A percentile compares a stretch with the other conserved stretches of the same genome.
Evolutionary conservation across 1,140 invertebrate genomes (phyloP).

Genomic region (Cyphomyrmex costatus): DNA sequence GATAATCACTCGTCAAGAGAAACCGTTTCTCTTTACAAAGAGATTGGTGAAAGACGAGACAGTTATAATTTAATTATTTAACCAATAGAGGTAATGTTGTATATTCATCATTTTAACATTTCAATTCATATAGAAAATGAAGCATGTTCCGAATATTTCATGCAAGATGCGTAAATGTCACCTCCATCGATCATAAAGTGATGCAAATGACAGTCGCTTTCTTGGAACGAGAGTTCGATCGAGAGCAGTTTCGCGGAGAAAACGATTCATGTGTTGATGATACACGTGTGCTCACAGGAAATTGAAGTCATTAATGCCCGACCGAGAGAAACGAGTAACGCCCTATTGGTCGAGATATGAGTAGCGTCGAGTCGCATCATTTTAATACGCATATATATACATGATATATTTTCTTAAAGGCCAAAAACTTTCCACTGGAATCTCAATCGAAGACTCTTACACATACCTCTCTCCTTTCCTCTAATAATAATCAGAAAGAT

Average conservation of each 20-base stretch:
- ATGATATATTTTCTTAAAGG: constrained; percentile 59
- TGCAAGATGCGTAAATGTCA: constrained; percentile 6
- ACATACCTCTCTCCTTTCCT: not conserved
- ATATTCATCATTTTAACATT: not conserved
- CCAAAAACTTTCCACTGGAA: constrained; percentile 56
- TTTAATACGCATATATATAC: constrained; percentile 19
- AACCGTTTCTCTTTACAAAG: too few relatives aligned
- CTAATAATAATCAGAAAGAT: not conserved
- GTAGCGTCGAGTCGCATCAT: constrained; percentile 35
- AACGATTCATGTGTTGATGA: constrained; percentile 58
- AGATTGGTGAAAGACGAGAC: not conserved
- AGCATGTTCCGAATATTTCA: not conserved
- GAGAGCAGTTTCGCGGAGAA: constrained; percentile 36
- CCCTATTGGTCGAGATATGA: constrained; percentile 63
- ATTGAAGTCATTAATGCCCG: constrained; percentile 75
- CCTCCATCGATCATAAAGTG: constrained; percentile 5
- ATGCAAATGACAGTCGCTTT: constrained; percentile 47
- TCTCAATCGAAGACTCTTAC: constrained; percentile 29
- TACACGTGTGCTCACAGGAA: constrained; percentile 64
- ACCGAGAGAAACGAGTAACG: constrained; percentile 68
- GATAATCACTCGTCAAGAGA: not conserved
- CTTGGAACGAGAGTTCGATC: constrained; percentile 36
- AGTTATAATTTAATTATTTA: constrained; percentile 18
- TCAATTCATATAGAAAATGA: constrained; percentile 8
- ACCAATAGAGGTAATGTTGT: not conserved